Evolutionary conservation across 1,140 invertebrate species (phyloP).

Genomic region (Camponotus vicinus): DNA sequence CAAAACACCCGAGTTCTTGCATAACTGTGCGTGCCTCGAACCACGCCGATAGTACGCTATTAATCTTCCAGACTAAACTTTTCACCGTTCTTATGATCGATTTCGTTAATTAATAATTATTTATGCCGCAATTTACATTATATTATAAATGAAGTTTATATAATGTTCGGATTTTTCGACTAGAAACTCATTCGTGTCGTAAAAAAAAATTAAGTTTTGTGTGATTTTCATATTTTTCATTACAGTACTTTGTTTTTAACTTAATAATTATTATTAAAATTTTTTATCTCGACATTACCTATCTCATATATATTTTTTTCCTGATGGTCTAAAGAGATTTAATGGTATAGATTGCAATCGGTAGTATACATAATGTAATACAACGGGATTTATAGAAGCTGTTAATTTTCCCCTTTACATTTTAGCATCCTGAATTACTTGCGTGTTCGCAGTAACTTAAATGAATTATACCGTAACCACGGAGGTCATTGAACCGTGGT

Average conservation of each 20-base stretch:
- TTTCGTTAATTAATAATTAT: slow-evolving; percentile 23
- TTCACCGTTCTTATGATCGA: slow-evolving; percentile 19
- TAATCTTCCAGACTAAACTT: not conserved
- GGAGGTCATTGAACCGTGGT: slow-evolving; percentile 15
- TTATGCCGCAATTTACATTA: not conserved
- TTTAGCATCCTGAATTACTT: slow-evolving; percentile 27
- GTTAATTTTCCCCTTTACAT: slow-evolving; percentile 10
- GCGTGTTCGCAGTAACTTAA: not conserved
- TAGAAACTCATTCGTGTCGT: not conserved
- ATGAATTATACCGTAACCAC: slow-evolving; percentile 35
- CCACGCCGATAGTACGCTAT: slow-evolving; percentile 1
- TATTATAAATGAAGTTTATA: not conserved
- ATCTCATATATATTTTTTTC: not conserved
- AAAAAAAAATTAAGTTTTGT: not conserved
- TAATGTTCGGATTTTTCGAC: not conserved
- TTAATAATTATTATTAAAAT: slow-evolving; percentile 13
- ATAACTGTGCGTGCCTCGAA: slow-evolving; percentile 78
- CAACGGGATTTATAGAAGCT: slow-evolving; percentile 32
- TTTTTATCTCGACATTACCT: not conserved
- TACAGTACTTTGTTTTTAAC: not conserved
- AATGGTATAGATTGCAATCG: slow-evolving; percentile 28
- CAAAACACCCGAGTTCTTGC: slow-evolving; percentile 74
- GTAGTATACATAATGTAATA: not conserved
- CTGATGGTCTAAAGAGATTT: not conserved
- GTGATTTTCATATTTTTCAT: not conserved